Base-by-base conservation (phyloP, 1,140 invertebrate species). In the Drosophila miranda region DNA sequence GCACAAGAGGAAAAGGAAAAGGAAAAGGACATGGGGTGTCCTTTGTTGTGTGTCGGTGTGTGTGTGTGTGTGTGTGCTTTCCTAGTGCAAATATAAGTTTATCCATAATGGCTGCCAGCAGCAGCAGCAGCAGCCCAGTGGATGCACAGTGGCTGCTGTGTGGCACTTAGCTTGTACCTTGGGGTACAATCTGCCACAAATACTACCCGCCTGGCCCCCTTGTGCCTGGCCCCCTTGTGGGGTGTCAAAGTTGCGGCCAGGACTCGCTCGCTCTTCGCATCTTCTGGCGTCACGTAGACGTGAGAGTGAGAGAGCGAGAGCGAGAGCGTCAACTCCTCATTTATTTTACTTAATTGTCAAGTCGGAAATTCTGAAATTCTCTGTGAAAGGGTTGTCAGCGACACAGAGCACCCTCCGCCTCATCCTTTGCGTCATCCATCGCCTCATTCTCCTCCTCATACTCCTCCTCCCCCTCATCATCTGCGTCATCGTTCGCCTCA, bases 341-440 rank as follows among this genome's bases (percentile, higher is more conserved):
- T 86, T 86, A 86, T 86, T 86, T 87, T 86, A 86, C 82, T 86
- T 87, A 86, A 86, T 86, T 86, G 82, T 86, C 82, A 86, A 86
- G 82, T 82, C 77, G 80, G 63, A 78, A 75, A 71, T 78, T 75
- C 75, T 13, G 11, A 38, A 38, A 38, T 13, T 13, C 34, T 38
- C 34, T 38, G 3, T 38, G 70, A 86, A 86, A 88, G 83, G 83
- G 83, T 78, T 87, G 78, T 78, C 82, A 88, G 66, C 75, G 49
- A 48, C 43, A 44, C 73, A 70, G 23, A 19, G 19, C 19, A 28
- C 3, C 28, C 23, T 45, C 30, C 21, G 23, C 44, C 43, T 19
- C 6, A 16, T 7, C 28, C 26, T 1, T 16, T 1, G 16, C 16
- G 0, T 45, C 42, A 38, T 6, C 42, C 34, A 16, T 7, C 43